Evolutionary conservation across 92 coral and sea anemone species (phyloP), one percentile per base, ranked within the genome.

Genomic region (Palythoa grandis): DNA sequence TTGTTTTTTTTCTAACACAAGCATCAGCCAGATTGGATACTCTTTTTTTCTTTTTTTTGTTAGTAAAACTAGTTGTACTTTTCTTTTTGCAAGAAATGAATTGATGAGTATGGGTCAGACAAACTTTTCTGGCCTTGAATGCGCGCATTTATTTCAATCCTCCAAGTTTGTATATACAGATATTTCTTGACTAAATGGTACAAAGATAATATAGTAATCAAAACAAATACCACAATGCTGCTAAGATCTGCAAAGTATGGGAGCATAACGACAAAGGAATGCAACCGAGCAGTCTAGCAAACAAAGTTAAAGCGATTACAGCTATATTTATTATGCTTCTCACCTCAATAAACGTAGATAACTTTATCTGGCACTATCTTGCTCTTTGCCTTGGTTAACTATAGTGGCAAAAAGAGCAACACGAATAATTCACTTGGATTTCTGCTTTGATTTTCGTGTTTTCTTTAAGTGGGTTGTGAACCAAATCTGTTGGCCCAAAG

Each of bases 401-500:
- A 74, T 74, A 74, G 79, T 74, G 61, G 35, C 79, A 74, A 74
- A 74, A 74, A 5, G 79, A 29, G 52, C 16, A 72, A 54, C 73
- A 82, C 15, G 86, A 82, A 68, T 68, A 48, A 68, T 82, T 82
- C 68, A 68, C 77, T 82, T 82, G 61, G 77, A 82, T 68, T 82
- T 50, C 57, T 69, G 67, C 72, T 69, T 39, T 82, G 86, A 23
- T 82, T 82, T 35, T 69, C n/a, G 13, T 67, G 72, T 29, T 82
- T 66, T 29, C 75, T 70, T 70, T 70, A 3, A 70, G 38, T 67
- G 72, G 43, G 16, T 43, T 82, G 57, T 82, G 70, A 25, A 84
- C 88, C 88, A 73, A 71, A 80, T 84, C 87, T 73, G 17, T 77
- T 77, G 87, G 87, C 82, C 82, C 65, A 53, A 61, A 2, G 82